A percentile compares a stretch with the other conserved stretches of the same genome.
These are phyloP conservation scores for Coboldia fuscipes DNA, from an alignment of 1,140 invertebrate species.

Conservation along the genomic window DNA sequence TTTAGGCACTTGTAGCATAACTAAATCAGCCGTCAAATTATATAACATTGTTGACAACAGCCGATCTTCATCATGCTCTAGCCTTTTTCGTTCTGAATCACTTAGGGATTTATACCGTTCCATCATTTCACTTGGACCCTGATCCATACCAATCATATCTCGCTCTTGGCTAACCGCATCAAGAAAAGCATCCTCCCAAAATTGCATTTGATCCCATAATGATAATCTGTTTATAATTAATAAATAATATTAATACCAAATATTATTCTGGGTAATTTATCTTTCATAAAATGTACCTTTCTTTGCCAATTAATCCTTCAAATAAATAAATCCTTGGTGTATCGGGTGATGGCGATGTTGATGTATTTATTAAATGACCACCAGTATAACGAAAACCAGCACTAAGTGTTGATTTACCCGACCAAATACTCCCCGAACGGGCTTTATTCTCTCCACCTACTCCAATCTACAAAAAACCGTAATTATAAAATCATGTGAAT, in stretches of 20 bases:
- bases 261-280: constrained; percentile 39
- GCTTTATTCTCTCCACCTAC: constrained; percentile 47
- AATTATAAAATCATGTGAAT: not conserved
- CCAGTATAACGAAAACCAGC: constrained; percentile 75
- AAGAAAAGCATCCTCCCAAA: constrained; percentile 98
- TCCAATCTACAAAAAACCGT: constrained; percentile 28
- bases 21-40: constrained; percentile 89
- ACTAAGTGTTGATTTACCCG: constrained; percentile 75
- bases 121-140: constrained; percentile 98
- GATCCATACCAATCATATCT: constrained; percentile 99
- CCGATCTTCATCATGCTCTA: constrained; percentile 96
- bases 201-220: constrained; percentile 99
- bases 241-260: not conserved
- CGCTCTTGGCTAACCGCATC: constrained; percentile 97
- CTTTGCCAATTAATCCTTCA: constrained; percentile 50
- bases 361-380: constrained; percentile 66
- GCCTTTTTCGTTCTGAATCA: constrained; percentile 80
- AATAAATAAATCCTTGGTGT: constrained; percentile 76
- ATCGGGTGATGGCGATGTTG: constrained; percentile 65
- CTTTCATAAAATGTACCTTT: constrained; percentile 91
- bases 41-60: constrained; percentile 88
- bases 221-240: constrained; percentile 30
- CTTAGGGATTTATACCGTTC: constrained; percentile 88
- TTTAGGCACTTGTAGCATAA: constrained; percentile 80
- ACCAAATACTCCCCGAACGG: constrained; percentile 74